Percentiles rank a stretch among this genome's conserved stretches.
Conservation (phyloP, 2,797 vertebrate species). For the Thamnophis elegans region DNA sequence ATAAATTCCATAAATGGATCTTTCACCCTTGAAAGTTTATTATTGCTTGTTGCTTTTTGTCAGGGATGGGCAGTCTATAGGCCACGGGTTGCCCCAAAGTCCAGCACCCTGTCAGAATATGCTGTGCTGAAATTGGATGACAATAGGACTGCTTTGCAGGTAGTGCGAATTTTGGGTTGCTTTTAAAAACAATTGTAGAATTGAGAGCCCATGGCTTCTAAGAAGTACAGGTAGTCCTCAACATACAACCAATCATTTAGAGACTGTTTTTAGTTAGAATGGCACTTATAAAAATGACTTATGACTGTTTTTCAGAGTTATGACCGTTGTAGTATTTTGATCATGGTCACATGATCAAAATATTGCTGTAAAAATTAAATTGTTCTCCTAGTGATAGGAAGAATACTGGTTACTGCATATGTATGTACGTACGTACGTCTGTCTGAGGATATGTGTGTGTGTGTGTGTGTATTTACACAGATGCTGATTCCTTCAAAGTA, state of each 20-base stretch:
- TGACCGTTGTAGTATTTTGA: no score
- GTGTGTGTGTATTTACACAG: neutral
- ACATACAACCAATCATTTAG: no score
- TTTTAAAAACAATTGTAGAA: neutral
- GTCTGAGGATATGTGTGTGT: no score
- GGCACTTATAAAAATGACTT: no score
- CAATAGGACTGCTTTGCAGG: neutral
- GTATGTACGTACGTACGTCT: no score
- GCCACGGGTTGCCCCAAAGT: neutral
- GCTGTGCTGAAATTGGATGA: neutral
- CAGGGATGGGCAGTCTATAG: neutral
- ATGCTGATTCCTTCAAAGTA: neutral
- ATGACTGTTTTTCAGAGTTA: no score
- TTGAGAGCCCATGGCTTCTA: neutral
- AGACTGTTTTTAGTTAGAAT: no score
- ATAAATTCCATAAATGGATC: neutral
- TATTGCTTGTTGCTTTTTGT: neutral
- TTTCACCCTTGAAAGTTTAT: neutral
- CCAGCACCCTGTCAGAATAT: neutral
- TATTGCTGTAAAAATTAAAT: neutral
- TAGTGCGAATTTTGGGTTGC: neutral
- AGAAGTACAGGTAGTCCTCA: neutral
- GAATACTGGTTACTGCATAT: neutral
- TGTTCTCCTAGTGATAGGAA: neutral
- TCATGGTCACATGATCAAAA: no score